These are phyloP conservation scores for Potamarius usumacintae DNA, from an alignment of 2,113 vertebrate species.

Conservation along the genomic window DNA sequence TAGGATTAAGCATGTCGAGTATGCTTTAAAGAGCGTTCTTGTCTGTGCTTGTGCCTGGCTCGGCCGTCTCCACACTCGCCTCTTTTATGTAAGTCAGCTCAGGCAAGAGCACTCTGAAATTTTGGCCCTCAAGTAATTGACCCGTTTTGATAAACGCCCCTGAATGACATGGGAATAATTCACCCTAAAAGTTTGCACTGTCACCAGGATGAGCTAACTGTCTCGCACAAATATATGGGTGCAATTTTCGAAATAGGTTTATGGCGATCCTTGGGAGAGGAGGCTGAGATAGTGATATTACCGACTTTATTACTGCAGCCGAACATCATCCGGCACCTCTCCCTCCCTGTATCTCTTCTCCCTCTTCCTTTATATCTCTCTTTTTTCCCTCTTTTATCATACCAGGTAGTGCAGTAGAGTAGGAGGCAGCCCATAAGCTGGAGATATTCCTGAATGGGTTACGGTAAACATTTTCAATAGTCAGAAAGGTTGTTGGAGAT, in stretches of 20 bases:
- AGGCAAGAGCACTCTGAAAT: conserved; percentile 56
- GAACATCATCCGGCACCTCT: conserved; percentile 64
- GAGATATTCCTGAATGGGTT: conserved; percentile 22
- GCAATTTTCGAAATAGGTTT: conserved; percentile 81
- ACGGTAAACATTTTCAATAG: conserved; percentile 15
- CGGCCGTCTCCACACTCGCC: not conserved
- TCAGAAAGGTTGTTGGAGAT: not conserved
- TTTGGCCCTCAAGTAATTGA: conserved; percentile 73
- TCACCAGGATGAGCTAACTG: conserved; percentile 75
- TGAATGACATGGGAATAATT: conserved; percentile 75
- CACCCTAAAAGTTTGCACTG: conserved; percentile 76
- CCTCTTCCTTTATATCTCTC: not conserved
- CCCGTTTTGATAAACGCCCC: conserved; percentile 72
- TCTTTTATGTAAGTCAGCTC: conserved; percentile 51
- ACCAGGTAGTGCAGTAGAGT: conserved; percentile 10
- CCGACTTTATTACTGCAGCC: conserved; percentile 77
- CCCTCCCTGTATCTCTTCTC: conserved; percentile 61
- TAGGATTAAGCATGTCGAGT: not conserved
- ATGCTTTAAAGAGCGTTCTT: not conserved
- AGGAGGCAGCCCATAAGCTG: conserved; percentile 22
- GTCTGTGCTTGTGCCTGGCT: not conserved
- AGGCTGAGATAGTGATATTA: conserved; percentile 77
- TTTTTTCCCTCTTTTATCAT: conserved; percentile 20
- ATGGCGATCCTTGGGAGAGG: conserved; percentile 78
- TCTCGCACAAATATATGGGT: conserved; percentile 73